These are phyloP conservation scores for Octodon degus DNA, from an alignment of 2,113 vertebrate species.

Conservation along the genomic window DNA sequence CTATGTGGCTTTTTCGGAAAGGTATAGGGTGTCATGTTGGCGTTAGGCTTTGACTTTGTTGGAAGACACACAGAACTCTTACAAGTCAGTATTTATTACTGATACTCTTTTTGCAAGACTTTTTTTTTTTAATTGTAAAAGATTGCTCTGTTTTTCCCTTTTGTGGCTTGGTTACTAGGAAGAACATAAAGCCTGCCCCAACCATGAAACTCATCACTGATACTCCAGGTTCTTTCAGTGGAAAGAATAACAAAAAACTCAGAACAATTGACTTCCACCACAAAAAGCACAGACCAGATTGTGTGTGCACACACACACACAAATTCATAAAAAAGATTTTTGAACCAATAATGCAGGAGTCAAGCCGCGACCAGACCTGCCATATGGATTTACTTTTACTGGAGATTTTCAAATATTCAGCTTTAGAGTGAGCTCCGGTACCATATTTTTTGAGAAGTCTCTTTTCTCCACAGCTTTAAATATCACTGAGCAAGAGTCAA, in stretches of 20 bases:
- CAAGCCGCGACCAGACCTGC: conserved; percentile 73
- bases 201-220: conserved; percentile 65
- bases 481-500: conserved; percentile 64
- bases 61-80: not conserved
- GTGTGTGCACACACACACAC: not conserved
- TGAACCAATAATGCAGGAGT: not conserved
- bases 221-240: conserved; percentile 64
- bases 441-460: conserved; percentile 77
- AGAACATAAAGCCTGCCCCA: conserved; percentile 71
- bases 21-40: not conserved
- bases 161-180: conserved; percentile 67
- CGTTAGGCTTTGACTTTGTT: conserved; percentile 34
- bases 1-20: not conserved
- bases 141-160: conserved; percentile 51
- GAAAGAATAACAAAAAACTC: conserved; percentile 80
- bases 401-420: conserved; percentile 75
- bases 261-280: conserved; percentile 45
- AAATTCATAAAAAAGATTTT: not conserved
- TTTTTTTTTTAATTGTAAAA: conserved; percentile 44
- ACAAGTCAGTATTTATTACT: conserved; percentile 41
- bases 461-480: conserved; percentile 71
- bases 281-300: conserved; percentile 47
- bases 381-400: conserved; percentile 73
- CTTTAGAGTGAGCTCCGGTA: conserved; percentile 73
- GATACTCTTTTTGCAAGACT: conserved; percentile 56